Conservation (phyloP, 2,888 invertebrate genomes). For the Neoitamus cyanurus region DNA sequence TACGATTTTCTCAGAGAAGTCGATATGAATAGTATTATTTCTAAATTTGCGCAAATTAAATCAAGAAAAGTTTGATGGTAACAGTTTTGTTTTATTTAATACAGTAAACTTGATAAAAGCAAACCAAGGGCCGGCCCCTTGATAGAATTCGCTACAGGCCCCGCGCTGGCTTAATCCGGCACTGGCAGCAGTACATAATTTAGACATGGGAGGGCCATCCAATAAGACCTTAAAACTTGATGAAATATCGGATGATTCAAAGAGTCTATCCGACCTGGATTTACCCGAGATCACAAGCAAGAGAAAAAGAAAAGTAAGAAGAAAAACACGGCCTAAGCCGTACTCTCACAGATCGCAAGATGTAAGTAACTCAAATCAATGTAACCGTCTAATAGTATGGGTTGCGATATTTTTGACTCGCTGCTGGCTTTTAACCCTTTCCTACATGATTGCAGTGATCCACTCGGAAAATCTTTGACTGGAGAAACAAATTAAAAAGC, state of each 20-base stretch:
- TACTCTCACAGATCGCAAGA: slow-evolving; percentile 41
- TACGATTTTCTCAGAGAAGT: too few species aligned
- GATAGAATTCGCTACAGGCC: too few species aligned
- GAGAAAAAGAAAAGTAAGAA: slow-evolving; percentile 53
- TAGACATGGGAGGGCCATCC: slow-evolving; percentile 54
- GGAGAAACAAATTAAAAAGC: slow-evolving; percentile 52
- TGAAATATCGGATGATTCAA: slow-evolving; percentile 72
- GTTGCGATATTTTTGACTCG: slow-evolving; percentile 52
- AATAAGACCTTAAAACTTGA: slow-evolving; percentile 74
- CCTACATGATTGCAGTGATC: slow-evolving; percentile 54
- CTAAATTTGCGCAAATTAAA: too few species aligned
- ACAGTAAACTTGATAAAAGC: too few species aligned
- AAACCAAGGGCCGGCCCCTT: too few species aligned
- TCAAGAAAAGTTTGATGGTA: too few species aligned
- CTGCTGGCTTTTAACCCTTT: slow-evolving; percentile 54
- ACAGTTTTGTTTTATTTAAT: too few species aligned
- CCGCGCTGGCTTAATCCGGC: too few species aligned
- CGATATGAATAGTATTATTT: too few species aligned
- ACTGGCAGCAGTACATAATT: background rate
- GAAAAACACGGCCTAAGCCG: slow-evolving; percentile 52
- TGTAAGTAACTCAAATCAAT: slow-evolving; percentile 49
- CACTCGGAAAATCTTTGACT: slow-evolving; percentile 53
- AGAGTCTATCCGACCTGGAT: slow-evolving; percentile 57
- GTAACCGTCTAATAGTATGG: slow-evolving; percentile 53
- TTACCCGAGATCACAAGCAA: slow-evolving; percentile 53